Evolutionary conservation across 2,113 vertebrate genomes (phyloP), one percentile per base, ranked within the genome.

Genomic region (Pao palembangensis): DNA sequence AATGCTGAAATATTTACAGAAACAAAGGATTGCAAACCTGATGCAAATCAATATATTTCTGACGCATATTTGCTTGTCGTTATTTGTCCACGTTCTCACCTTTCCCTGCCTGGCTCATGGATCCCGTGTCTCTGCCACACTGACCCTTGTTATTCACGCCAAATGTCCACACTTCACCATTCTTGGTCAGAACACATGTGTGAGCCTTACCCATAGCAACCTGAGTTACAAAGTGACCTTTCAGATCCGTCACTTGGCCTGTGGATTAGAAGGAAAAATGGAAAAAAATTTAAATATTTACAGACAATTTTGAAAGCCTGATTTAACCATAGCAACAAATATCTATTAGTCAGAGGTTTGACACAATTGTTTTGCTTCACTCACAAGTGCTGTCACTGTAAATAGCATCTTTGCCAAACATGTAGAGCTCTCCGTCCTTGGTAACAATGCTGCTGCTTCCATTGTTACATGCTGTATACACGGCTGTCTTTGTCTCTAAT

Each of bases 371-470:
- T 31, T 38, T 14, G 49, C 31, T 69, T 21, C 51, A 88, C 95
- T 94, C 92, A 99, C 97, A 95, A 88, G 95, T 94, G 83, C 92
- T 94, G 81, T 99, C 97, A 68, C 96, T 98, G 83, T 99, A 99
- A 90, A 99, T 96, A 49, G 97, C 97, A 88, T 99, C 97, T 90
- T 99, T 99, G 69, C 97, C 97, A 88, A 99, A 99, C 96, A 98
- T 98, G 87, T 96, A 99, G n/a, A 99, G 93, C 75, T 99, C 97
- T 78, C 97, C 97, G 62, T 99, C 97, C 87, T 98, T 98, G 75
- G 96, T 98, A 82, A 97, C 91, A 20, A 99, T 94, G 71, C 95
- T 98, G 90, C 97, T 99, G 88, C 97, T 99, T 81, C 97, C 97
- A 52, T 98, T 99, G 91, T 99, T 99, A 81, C 97, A 99, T 0